Base-by-base conservation (phyloP, 1,140 invertebrate genomes). In the Drosophila willistoni region DNA sequence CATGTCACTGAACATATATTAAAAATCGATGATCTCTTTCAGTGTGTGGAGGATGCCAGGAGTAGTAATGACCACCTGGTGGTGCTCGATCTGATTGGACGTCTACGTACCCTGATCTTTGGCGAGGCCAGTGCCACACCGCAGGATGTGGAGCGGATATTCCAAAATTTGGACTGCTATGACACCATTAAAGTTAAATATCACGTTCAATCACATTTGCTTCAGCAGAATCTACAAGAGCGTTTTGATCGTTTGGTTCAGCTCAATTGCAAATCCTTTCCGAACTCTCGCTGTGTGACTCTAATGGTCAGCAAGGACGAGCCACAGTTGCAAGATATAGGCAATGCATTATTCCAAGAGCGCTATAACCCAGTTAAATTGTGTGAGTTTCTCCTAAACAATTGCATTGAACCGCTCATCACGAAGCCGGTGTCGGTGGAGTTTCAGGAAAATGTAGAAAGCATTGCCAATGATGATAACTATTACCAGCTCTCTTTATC, bases 371-470 rank as follows among this genome's bases (percentile, higher is more conserved):
- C 90, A 0, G 57, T 54, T 7, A 71, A 74, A 3, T 67, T 92
- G 2, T 92, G 90, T 34, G 68, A 78, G 7, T 92, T 92, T 54
- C 66, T 92, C 4, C 56, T 91, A 10, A 73, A 91, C 6, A 90
- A 92, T 56, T 92, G 91, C 47, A 81, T 92, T 3, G 80, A 90
- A 42, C 91, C 91, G 7, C 69, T 92, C 1, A 81, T 92, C 9
- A 71, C 68, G 2, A 81, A 81, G 12, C 90, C 91, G 0, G 91
- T 92, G n/a, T 91, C 89, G 17, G 68, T 91, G 1, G 75, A 81
- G 14, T 89, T 75, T 54, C 79, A 77, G 10, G 81, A 85, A 7
- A 71, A 65, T 17, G 19, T 51, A 1, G 44, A 51, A 51, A 51
- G 44, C 17, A 3, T 51, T 12, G 41, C 65, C n/a, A 68, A 73